These are phyloP conservation scores for Diadumene lineata DNA, from an alignment of 92 coral and sea anemone species.

Conservation along the genomic window DNA sequence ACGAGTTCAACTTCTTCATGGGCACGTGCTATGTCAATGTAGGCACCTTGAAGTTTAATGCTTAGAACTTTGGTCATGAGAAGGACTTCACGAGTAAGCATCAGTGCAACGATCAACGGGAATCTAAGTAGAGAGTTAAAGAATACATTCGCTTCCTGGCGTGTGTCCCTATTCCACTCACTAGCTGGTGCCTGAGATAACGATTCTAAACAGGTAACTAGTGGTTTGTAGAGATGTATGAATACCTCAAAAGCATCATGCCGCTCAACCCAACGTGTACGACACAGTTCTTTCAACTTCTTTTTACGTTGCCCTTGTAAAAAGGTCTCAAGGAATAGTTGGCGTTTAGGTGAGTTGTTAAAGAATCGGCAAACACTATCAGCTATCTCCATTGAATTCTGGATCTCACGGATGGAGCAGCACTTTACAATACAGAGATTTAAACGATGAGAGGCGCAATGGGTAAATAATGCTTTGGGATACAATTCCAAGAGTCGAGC, in stretches of 20 bases:
- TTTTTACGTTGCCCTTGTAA: slow-evolving; percentile 22
- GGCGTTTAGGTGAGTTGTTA: slow-evolving; percentile 1
- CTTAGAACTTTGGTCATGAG: background rate
- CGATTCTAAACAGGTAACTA: background rate
- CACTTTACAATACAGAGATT: background rate
- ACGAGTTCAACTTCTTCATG: slow-evolving; percentile 5
- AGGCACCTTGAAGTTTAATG: background rate
- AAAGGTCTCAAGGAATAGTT: slow-evolving; percentile 4
- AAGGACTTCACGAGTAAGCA: background rate
- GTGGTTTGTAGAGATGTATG: slow-evolving; percentile 13
- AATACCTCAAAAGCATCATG: slow-evolving; percentile 41
- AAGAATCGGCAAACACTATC: background rate
- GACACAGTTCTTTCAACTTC: slow-evolving; percentile 30
- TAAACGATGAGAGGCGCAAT: background rate
- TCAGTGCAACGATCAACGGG: background rate
- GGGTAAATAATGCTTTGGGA: background rate
- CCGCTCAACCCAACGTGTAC: slow-evolving; percentile 43
- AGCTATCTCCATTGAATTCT: background rate
- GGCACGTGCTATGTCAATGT: background rate
- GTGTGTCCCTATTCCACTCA: slow-evolving; percentile 29
- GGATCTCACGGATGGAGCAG: background rate
- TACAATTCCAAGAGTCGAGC: background rate
- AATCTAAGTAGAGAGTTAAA: background rate
- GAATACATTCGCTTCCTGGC: slow-evolving; percentile 8
- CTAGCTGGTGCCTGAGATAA: slow-evolving; percentile 1